Conservation (phyloP, 2,797 vertebrate species). For the Tauraco hartlaubi region DNA sequence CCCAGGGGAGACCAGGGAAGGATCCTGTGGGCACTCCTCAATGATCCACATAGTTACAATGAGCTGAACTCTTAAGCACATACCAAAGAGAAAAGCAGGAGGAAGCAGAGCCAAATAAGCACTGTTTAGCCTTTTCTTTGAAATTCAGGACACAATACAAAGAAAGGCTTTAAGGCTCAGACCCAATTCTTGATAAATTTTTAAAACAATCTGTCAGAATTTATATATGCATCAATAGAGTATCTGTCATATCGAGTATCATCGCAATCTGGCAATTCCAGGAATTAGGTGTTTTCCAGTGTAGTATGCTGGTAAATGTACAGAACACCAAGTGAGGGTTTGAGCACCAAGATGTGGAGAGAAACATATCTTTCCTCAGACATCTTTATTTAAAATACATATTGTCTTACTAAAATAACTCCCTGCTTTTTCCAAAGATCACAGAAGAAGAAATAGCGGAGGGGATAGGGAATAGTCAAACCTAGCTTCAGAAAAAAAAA, state of each 20-base stretch:
- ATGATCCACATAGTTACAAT: not conserved
- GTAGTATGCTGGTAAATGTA: constrained; percentile 31
- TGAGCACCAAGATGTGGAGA: constrained; percentile 59
- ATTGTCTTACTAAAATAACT: constrained; percentile 76
- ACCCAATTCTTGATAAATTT: not conserved
- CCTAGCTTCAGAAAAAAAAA: constrained; percentile 34
- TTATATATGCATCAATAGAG: not conserved
- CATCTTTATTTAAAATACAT: constrained; percentile 72
- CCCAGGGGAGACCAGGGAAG: not conserved
- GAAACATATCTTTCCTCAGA: constrained; percentile 64
- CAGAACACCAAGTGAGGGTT: constrained; percentile 52
- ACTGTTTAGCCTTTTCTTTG: not conserved
- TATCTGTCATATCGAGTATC: not conserved
- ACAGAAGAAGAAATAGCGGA: constrained; percentile 50
- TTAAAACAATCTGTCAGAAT: not conserved
- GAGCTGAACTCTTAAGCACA: not conserved
- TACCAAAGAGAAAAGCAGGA: not conserved
- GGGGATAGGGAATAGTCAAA: constrained; percentile 36
- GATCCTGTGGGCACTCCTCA: not conserved
- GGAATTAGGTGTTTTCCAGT: constrained; percentile 34
- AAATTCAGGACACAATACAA: not conserved
- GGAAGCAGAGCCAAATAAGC: not conserved
- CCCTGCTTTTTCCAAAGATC: constrained; percentile 70
- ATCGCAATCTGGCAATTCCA: not conserved
- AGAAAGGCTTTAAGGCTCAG: not conserved